Conservation (phyloP, 2,888 invertebrate species). For the Crossocerus cetratus region DNA sequence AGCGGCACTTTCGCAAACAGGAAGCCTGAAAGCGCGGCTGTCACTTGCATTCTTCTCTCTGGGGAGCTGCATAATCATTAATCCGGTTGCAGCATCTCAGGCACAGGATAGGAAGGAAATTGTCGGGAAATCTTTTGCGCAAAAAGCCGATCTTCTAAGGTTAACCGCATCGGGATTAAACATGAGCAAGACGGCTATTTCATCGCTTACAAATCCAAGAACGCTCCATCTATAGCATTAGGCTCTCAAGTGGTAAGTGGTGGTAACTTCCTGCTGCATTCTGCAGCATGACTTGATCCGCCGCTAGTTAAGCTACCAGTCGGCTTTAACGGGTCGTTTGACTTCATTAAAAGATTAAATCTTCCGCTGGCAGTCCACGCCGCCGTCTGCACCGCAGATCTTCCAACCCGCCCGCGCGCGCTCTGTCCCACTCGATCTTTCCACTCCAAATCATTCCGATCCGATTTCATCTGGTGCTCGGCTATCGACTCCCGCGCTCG, state of each 20-base stretch:
- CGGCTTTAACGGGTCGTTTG: constrained; percentile 40
- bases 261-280: constrained; percentile 12
- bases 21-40: not conserved
- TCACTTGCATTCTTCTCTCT: not conserved
- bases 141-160: not conserved
- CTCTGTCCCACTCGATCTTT: not conserved
- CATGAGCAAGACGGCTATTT: no score
- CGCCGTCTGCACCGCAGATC: not conserved
- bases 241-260: no score
- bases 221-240: no score
- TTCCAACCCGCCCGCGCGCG: not conserved
- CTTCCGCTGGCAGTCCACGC: constrained; percentile 10
- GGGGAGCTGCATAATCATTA: constrained; percentile 17
- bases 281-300: not conserved
- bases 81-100: no score
- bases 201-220: no score
- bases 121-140: no score
- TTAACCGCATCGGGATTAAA: no score
- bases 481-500: no score
- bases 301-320: constrained; percentile 8
- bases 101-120: no score
- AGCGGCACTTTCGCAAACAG: no score
- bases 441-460: not conserved
- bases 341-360: constrained; percentile 54
- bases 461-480: not conserved